Percentiles rank a stretch among this genome's conserved stretches.
Conservation (phyloP, 2,113 vertebrate genomes). For the Varanus komodoensis region DNA sequence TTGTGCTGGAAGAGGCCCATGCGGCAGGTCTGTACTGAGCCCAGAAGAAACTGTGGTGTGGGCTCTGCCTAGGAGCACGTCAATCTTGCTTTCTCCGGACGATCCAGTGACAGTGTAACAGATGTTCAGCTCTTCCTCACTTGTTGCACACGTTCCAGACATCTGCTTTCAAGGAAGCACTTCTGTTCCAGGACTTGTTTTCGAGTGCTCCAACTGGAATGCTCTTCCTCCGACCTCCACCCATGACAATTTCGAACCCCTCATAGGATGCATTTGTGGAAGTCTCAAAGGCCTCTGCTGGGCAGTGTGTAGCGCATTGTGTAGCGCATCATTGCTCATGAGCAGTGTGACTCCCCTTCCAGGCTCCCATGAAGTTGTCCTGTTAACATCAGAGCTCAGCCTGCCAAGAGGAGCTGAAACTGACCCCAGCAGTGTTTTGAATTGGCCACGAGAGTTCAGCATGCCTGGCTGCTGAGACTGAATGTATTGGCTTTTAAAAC, state of each 20-base stretch:
- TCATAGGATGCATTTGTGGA: not conserved
- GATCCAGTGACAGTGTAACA: not conserved
- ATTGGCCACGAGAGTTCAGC: not conserved
- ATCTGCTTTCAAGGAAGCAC: conserved; percentile 9
- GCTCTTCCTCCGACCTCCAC: too few species aligned
- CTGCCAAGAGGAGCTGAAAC: not conserved
- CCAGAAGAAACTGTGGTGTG: not conserved
- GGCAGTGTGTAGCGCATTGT: not conserved
- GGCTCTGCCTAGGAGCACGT: not conserved
- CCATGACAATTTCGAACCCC: not conserved
- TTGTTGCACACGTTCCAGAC: not conserved
- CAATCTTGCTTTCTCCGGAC: not conserved
- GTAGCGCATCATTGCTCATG: not conserved
- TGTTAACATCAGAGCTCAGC: not conserved
- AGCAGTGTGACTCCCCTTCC: not conserved
- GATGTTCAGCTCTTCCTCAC: not conserved
- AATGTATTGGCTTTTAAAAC: not conserved
- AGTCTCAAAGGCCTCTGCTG: not conserved
- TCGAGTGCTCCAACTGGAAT: not conserved
- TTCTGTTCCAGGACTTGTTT: not conserved
- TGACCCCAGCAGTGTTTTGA: not conserved
- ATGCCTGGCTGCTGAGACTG: not conserved
- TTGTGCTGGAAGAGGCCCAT: not conserved
- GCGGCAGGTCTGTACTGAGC: not conserved
- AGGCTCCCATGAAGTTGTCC: not conserved